A percentile compares a stretch with the other conserved stretches of the same genome.
phyloP scores from a whole-genome alignment of 1,140 invertebrate genomes.

The Tetragnatha versicolor region DNA sequence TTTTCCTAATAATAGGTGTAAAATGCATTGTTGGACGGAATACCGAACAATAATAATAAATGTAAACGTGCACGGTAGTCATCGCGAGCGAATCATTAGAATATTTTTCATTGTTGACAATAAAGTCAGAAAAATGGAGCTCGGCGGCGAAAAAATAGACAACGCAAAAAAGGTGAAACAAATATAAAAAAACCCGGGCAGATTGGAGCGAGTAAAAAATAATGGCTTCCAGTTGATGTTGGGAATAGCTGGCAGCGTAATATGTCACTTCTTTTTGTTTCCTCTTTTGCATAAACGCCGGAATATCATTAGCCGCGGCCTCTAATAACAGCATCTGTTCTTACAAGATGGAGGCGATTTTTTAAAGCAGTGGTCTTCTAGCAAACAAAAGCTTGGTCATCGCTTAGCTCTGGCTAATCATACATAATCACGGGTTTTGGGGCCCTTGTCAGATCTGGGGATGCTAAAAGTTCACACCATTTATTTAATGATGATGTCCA shows the following conservation, averaged over 20 bases:
- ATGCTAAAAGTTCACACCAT: slow-evolving; percentile 55
- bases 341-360: slow-evolving; percentile 45
- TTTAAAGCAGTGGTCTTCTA: slow-evolving; percentile 17
- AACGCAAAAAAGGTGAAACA: slow-evolving; percentile 2
- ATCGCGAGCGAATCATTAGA: slow-evolving; percentile 19
- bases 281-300: slow-evolving; percentile 45
- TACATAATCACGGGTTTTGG: slow-evolving; percentile 51
- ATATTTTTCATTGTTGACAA: slow-evolving; percentile 16
- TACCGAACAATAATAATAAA: too few relatives aligned
- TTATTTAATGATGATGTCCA: slow-evolving; percentile 56
- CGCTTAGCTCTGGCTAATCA: slow-evolving; percentile 52
- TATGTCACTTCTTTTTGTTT: slow-evolving; percentile 49
- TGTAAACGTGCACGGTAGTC: neutral
- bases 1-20: too few relatives aligned
- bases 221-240: slow-evolving; percentile 37
- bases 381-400: slow-evolving; percentile 42
- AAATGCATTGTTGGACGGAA: too few relatives aligned
- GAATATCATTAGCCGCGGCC: slow-evolving; percentile 46
- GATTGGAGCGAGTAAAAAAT: slow-evolving; percentile 8
- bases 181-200: slow-evolving; percentile 8
- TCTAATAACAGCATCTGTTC: slow-evolving; percentile 43
- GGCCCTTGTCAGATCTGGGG: slow-evolving; percentile 45
- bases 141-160: neutral
- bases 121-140: slow-evolving; percentile 15
- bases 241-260: slow-evolving; percentile 44